phyloP scores from a whole-genome alignment of 2,888 invertebrate genomes.

The Pollenia labialis region DNA sequence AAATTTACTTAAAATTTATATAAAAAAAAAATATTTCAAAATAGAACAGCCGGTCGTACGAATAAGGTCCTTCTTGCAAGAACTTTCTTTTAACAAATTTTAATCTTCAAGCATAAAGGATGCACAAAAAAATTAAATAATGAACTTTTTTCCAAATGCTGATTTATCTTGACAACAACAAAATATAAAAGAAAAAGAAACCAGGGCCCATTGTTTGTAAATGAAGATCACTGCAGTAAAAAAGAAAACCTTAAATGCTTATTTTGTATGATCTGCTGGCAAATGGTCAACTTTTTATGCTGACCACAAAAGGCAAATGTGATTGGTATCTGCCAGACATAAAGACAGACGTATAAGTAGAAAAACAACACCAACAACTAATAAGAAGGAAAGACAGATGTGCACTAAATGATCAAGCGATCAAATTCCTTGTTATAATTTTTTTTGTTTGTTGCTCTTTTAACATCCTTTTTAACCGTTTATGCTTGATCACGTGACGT shows the following conservation, averaged over 20 bases:
- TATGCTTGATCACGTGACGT: constrained; percentile 62
- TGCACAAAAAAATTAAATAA: constrained; percentile 22
- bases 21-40: constrained; percentile 2
- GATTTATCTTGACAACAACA: constrained; percentile 47
- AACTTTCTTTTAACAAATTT: constrained; percentile 8
- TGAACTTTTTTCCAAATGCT: constrained; percentile 45
- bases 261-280: constrained; percentile 38
- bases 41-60: constrained; percentile 49
- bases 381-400: constrained; percentile 30
- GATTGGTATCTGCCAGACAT: constrained; percentile 41
- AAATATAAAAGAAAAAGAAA: not conserved
- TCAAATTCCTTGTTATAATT: constrained; percentile 29
- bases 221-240: constrained; percentile 49
- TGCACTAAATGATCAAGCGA: constrained; percentile 34
- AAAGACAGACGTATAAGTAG: constrained; percentile 24
- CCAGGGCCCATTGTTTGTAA: constrained; percentile 57
- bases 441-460: not conserved
- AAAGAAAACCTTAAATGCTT: constrained; percentile 7
- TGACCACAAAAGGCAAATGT: constrained; percentile 70
- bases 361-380: not conserved
- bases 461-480: constrained; percentile 49
- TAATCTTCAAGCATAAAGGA: constrained; percentile 50
- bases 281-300: constrained; percentile 62
- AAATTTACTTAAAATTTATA: constrained; percentile 29
- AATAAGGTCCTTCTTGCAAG: not conserved